Evolutionary conservation across 1,140 invertebrate species (phyloP).

Genomic region (Oreohelix idahoensis): DNA sequence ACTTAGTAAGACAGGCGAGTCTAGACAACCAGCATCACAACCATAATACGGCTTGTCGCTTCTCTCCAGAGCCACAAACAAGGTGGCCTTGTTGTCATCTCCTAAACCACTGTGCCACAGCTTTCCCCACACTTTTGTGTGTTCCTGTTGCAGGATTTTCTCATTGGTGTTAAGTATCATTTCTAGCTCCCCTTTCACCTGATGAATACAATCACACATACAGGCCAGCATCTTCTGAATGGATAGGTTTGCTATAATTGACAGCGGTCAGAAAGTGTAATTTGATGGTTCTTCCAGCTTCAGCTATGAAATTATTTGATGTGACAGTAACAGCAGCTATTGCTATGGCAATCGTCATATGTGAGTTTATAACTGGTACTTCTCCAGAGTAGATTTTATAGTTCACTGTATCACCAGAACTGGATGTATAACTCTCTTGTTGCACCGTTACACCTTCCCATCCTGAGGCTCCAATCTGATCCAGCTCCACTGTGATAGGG

Average conservation of each 20-base stretch:
- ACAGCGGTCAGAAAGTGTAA: slow-evolving; percentile 54
- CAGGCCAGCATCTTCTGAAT: slow-evolving; percentile 25
- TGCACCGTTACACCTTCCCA: slow-evolving; percentile 73
- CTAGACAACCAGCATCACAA: slow-evolving; percentile 92
- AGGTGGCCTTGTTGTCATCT: slow-evolving; percentile 86
- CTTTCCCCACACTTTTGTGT: slow-evolving; percentile 82
- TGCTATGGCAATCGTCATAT: slow-evolving; percentile 38
- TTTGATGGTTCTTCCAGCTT: slow-evolving; percentile 38
- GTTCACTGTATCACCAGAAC: slow-evolving; percentile 72
- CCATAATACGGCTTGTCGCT: slow-evolving; percentile 90
- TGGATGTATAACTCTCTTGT: slow-evolving; percentile 19
- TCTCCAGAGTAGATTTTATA: slow-evolving; percentile 45
- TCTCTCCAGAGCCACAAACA: slow-evolving; percentile 87
- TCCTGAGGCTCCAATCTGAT: slow-evolving; percentile 65
- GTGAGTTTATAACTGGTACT: slow-evolving; percentile 20
- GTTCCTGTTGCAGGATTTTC: slow-evolving; percentile 67
- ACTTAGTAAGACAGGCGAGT: slow-evolving; percentile 73
- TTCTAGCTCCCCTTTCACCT: slow-evolving; percentile 71
- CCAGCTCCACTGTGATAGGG: slow-evolving; percentile 59
- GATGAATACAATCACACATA: slow-evolving; percentile 31
- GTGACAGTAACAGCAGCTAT: slow-evolving; percentile 41
- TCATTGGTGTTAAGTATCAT: slow-evolving; percentile 73
- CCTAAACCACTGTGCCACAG: slow-evolving; percentile 81
- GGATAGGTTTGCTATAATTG: slow-evolving; percentile 52
- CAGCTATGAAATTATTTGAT: slow-evolving; percentile 35